phyloP scores from a whole-genome alignment of 2,888 invertebrate species.

The Ellobium chinense region DNA sequence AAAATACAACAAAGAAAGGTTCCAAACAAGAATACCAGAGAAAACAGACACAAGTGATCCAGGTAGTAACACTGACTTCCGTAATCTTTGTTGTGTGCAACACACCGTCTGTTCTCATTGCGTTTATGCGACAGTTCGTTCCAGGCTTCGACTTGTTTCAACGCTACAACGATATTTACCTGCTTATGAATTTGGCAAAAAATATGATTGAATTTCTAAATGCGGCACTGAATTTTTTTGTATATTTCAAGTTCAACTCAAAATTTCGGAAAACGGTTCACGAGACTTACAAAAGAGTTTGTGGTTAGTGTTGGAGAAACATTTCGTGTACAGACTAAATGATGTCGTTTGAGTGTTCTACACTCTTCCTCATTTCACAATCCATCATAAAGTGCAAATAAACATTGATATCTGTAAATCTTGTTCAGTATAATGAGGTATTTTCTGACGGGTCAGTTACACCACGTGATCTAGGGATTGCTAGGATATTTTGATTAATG shows the following conservation, averaged over 20 bases:
- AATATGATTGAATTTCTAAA: constrained; percentile 5
- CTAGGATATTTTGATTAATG: no score
- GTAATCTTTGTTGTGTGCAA: not conserved
- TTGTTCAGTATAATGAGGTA: no score
- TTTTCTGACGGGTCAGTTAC: no score
- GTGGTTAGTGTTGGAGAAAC: no score
- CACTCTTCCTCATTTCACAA: no score
- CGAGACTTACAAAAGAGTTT: no score
- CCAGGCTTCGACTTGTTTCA: constrained; percentile 21
- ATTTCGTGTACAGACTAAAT: no score
- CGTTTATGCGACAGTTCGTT: not conserved
- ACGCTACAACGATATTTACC: not conserved
- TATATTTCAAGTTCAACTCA: constrained; percentile 13
- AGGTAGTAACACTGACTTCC: constrained; percentile 10
- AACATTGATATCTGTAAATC: no score
- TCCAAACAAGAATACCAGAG: not conserved
- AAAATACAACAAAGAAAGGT: not conserved
- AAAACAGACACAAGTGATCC: constrained; percentile 6
- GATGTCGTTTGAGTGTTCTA: no score
- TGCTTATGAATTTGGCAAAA: not conserved
- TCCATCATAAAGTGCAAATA: no score
- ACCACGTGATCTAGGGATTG: no score
- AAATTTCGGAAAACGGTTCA: not conserved
- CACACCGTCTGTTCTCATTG: not conserved
- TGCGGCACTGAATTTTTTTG: not conserved